Base-by-base conservation (phyloP, 2,797 vertebrate species). In the Periophthalmus magnuspinnatus region DNA sequence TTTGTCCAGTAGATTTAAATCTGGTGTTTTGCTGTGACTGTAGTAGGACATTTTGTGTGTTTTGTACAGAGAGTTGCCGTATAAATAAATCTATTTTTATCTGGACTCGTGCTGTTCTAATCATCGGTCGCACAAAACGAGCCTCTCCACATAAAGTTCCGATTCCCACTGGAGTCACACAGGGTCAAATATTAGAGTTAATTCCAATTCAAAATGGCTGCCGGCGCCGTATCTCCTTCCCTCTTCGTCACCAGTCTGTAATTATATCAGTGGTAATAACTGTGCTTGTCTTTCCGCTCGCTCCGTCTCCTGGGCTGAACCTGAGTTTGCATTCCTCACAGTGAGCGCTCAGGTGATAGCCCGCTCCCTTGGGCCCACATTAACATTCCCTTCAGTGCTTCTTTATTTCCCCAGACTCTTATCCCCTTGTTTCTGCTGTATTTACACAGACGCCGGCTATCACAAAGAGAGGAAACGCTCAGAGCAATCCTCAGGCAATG, bases 401-500 rank as follows among this genome's bases (percentile, higher is more conserved):
- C 38, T 47, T 66, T 73, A 71, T 77, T 75, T 63, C 76, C 76
- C 56, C 55, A 32, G 72, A 80, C 80, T 69, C 75, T 76, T 76
- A 81, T 72, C 75, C 69, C 65, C 73, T 74, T 77, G 76, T 80
- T 83, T 78, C 55, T 71, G 68, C 52, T 67, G 77, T 85, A 82
- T 85, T 86, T 85, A 81, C 74, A 83, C 72, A 83, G 70, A 68
- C 72, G 72, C 69, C 33, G 71, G 71, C 76, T 72, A 73, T 81
- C 79, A 73, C 69, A 9, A 60, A n/a, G 71, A 70, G 75, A 67
- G 56, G 76, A 79, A 79, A 68, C 0, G 13, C 77, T 79, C 72
- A 52, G 70, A 82, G 71, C 74, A 50, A 81, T 76, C 66, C 74
- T 13, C 57, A 70, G 56, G 70, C 34, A 24, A 2, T 34, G 74